These are phyloP conservation scores for Opisthocomus hoazin DNA, from an alignment of 2,113 vertebrate genomes.

Conservation along the genomic window DNA sequence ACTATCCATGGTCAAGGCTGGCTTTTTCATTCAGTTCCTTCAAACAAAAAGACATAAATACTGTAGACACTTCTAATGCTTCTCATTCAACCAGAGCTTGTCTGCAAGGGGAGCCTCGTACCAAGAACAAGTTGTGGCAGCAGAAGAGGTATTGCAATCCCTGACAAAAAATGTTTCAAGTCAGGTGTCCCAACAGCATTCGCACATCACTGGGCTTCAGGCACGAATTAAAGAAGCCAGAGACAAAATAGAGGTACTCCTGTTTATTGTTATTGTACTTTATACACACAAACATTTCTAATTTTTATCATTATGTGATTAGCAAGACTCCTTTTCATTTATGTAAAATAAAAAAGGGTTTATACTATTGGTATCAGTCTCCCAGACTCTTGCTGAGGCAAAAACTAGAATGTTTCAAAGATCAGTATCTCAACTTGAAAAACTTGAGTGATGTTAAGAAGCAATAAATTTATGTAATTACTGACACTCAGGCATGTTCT, in stretches of 20 bases:
- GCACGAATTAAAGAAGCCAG: slow-evolving; percentile 75
- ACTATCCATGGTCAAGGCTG: background rate
- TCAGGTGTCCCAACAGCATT: slow-evolving; percentile 72
- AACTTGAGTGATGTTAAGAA: background rate
- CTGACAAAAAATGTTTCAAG: slow-evolving; percentile 69
- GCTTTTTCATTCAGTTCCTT: background rate
- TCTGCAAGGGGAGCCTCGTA: slow-evolving; percentile 80
- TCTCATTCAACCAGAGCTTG: slow-evolving; percentile 70
- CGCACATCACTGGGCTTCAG: slow-evolving; percentile 72
- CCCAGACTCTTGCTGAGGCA: background rate
- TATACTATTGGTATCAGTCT: background rate
- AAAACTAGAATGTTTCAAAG: background rate
- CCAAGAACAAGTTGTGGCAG: slow-evolving; percentile 80
- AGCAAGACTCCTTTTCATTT: background rate
- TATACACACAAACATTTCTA: background rate
- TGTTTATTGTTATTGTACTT: background rate
- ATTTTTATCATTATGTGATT: background rate
- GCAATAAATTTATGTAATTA: background rate
- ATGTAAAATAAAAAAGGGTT: background rate
- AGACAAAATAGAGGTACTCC: slow-evolving; percentile 79
- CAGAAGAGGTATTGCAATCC: slow-evolving; percentile 80
- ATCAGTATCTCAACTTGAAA: background rate
- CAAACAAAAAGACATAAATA: background rate
- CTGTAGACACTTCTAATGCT: background rate
- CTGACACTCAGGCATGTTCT: background rate